Evolutionary conservation across 1,140 invertebrate species (phyloP).

Genomic region (Atta colombica): DNA sequence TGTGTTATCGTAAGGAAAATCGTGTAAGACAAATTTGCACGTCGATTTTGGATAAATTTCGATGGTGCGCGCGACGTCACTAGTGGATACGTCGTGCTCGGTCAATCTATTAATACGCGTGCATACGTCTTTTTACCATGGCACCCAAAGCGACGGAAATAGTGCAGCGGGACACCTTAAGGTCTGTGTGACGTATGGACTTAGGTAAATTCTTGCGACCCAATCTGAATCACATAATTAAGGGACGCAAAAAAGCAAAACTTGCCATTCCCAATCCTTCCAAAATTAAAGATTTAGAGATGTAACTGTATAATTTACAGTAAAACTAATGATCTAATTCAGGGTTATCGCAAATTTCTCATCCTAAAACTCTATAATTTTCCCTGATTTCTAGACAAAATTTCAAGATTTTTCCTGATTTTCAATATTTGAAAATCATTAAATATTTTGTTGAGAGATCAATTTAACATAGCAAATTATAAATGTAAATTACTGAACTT

Average conservation of each 20-base stretch:
- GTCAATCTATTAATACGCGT: constrained; percentile 74
- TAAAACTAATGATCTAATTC: constrained; percentile 1
- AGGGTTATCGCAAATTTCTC: too few relatives aligned
- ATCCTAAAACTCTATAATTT: too few relatives aligned
- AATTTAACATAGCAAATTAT: too few relatives aligned
- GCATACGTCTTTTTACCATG: constrained; percentile 72
- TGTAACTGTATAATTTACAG: neutral
- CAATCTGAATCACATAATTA: constrained; percentile 26
- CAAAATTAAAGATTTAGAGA: neutral
- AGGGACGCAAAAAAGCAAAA: neutral
- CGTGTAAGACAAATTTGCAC: constrained; percentile 67
- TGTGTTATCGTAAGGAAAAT: constrained; percentile 42
- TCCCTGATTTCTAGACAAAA: too few relatives aligned
- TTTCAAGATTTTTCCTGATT: too few relatives aligned
- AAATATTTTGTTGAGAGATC: too few relatives aligned
- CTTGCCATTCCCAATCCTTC: neutral
- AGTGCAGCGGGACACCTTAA: constrained; percentile 74
- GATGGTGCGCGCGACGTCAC: constrained; percentile 69
- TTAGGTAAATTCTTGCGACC: constrained; percentile 48
- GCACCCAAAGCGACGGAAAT: constrained; percentile 74
- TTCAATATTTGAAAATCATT: too few relatives aligned
- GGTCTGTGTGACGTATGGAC: constrained; percentile 56
- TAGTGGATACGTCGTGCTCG: constrained; percentile 65
- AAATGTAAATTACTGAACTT: too few relatives aligned
- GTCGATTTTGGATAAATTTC: constrained; percentile 69